Evolutionary conservation across 1,140 invertebrate species (phyloP), one percentile per base, ranked within the genome.

Genomic region (Drosophila pallidifrons): DNA sequence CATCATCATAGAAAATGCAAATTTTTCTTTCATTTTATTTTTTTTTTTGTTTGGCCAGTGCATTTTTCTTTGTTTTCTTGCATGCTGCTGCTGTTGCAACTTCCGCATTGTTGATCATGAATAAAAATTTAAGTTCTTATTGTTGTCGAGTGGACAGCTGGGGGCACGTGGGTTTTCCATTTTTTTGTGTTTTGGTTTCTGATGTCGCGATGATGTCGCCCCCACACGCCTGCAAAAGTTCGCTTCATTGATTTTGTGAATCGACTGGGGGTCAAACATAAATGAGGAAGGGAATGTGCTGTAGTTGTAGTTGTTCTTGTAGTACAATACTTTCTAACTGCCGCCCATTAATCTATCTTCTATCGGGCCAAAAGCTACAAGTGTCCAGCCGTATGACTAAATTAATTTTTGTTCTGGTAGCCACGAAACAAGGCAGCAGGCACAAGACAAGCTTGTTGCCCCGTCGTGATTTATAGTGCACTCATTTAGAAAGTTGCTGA

Each of bases 41-140:
- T 38, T 38, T 8, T 10, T 38, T 25, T 25, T 25, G 20, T 38
- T 8, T 10, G 7, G 30, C 74, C 77, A 75, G 75, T 79, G 81
- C 74, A 81, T 89, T 87, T 25, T 88, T 88, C 75, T 87, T 88
- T 87, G 82, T 82, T 87, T 88, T 79, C 58, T 10, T 38, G 70
- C 67, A 64, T 57, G 63, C 61, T 81, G 85, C 81, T 89, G 83
- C 85, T 57, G 63, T 57, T 81, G 85, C 81, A 89, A 89, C 85
- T 89, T 89, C 85, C 85, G 85, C 85, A 89, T 89, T 89, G 86
- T 85, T 89, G 85, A 79, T 87, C 85, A 89, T 89, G 85, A 89
- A 89, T 89, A 89, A 89, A 89, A 89, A 89, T 89, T 89, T 89
- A 89, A 85, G 68, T 89, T 89, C 77, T 85, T 88, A 83, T 89